These are phyloP conservation scores for Poecilia wingei DNA, from an alignment of 2,797 vertebrate genomes.

Conservation along the genomic window DNA sequence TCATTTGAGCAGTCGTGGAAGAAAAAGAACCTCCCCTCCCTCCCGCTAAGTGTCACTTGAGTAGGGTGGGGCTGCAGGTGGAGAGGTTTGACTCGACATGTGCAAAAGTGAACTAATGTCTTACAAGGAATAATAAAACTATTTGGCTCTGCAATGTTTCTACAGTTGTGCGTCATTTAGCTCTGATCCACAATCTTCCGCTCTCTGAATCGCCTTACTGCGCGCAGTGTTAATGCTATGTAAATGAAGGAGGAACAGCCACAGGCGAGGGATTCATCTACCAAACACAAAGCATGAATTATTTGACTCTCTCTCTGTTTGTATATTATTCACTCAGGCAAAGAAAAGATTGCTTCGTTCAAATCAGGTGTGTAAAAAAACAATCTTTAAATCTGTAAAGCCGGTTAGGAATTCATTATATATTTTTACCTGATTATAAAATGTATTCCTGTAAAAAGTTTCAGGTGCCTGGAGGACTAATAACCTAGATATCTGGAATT, in stretches of 20 bases:
- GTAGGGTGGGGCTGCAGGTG: constrained; percentile 66
- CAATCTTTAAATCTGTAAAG: background rate
- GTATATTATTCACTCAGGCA: background rate
- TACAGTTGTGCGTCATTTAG: constrained; percentile 13
- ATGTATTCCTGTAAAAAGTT: background rate
- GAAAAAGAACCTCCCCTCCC: background rate
- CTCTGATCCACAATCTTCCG: constrained; percentile 26
- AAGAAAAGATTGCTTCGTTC: background rate
- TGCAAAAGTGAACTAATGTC: constrained; percentile 1
- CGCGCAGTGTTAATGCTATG: constrained; percentile 20
- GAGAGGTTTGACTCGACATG: constrained; percentile 4
- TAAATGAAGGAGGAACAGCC: constrained; percentile 36
- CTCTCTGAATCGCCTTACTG: constrained; percentile 17
- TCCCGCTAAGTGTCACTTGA: constrained; percentile 6
- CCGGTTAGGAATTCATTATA: background rate
- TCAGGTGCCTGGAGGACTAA: background rate
- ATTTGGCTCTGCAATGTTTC: constrained; percentile 15
- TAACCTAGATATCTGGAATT: background rate
- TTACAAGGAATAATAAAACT: constrained; percentile 3
- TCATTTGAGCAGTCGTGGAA: background rate
- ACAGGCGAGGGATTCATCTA: constrained; percentile 33
- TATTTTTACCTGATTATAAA: background rate
- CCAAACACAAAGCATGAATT: constrained; percentile 21
- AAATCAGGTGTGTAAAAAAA: background rate
- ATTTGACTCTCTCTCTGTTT: constrained; percentile 22